A percentile compares a stretch with the other conserved stretches of the same genome.
Conservation (phyloP, 2,113 vertebrate species). For the Catharus bicknelli region DNA sequence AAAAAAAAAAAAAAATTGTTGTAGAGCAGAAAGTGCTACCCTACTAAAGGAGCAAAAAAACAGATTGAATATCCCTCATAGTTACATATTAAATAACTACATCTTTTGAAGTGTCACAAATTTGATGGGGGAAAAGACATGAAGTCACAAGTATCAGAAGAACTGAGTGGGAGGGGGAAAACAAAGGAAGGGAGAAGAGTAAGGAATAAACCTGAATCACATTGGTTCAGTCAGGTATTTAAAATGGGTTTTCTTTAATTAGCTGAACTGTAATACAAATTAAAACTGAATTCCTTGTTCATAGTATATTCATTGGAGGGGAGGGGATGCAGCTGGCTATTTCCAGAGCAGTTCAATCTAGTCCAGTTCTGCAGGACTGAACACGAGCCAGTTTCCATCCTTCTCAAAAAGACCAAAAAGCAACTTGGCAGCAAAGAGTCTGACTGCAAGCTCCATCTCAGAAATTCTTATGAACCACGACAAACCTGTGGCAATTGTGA, state of each 20-base stretch:
- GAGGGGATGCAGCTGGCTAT: slow-evolving; percentile 40
- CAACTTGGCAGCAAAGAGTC: slow-evolving; percentile 41
- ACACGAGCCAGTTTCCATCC: slow-evolving; percentile 9
- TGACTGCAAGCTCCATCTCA: slow-evolving; percentile 14
- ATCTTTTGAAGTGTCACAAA: neutral
- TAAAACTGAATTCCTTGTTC: slow-evolving; percentile 38
- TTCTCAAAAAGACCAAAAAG: slow-evolving; percentile 21
- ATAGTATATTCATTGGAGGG: slow-evolving; percentile 30
- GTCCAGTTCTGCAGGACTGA: slow-evolving; percentile 23
- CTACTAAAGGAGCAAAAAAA: neutral
- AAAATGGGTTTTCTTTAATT: slow-evolving; percentile 40
- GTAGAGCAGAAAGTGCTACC: neutral
- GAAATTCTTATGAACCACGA: slow-evolving; percentile 45
- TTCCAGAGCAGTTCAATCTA: slow-evolving; percentile 6
- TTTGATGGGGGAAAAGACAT: neutral
- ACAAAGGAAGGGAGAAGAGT: neutral
- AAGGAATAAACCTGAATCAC: neutral
- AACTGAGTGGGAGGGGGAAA: fast-evolving
- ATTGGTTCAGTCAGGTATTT: slow-evolving; percentile 21
- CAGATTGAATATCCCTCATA: neutral
- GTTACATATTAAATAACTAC: neutral
- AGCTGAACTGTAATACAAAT: slow-evolving; percentile 32
- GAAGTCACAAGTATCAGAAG: neutral
- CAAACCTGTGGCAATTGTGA: slow-evolving; percentile 40
- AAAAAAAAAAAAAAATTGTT: neutral